Evolutionary conservation across 2,888 invertebrate genomes (phyloP).

Genomic region (Sabatieria punctata): DNA sequence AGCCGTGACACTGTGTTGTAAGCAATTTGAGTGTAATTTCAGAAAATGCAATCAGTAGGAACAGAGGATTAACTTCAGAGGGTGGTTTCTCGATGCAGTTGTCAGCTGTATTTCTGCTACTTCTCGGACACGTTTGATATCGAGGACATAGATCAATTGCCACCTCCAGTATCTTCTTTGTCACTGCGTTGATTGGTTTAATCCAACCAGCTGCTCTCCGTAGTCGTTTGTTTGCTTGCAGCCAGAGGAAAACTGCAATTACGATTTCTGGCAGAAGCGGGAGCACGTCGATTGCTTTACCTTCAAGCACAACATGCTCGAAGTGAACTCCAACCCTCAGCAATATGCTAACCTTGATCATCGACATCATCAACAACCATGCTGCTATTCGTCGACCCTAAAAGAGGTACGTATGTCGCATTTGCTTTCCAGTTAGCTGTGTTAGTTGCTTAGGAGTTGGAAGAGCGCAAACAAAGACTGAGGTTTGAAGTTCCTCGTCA

Average conservation of each 20-base stretch:
- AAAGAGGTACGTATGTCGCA: conserved; percentile 42
- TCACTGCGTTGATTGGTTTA: no score
- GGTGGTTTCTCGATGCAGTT: conserved; percentile 89
- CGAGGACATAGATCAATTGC: conserved; percentile 45
- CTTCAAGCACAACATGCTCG: conserved; percentile 90
- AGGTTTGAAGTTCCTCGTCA: conserved; percentile 82
- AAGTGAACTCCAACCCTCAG: conserved; percentile 43
- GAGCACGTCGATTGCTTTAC: conserved; percentile 89
- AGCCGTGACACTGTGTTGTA: no score
- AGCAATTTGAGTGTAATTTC: no score
- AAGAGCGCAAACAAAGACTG: conserved; percentile 69
- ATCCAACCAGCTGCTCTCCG: no score
- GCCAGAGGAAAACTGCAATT: conserved; percentile 29
- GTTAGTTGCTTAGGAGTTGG: conserved; percentile 14
- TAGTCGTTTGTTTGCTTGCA: conserved; percentile 7
- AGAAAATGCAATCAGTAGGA: conserved; percentile 12
- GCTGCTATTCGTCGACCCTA: conserved; percentile 84
- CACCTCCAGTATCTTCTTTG: conserved; percentile 45
- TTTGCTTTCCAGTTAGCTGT: neutral
- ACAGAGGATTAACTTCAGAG: conserved; percentile 59
- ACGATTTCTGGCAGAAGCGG: conserved; percentile 56
- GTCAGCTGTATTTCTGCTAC: conserved; percentile 68
- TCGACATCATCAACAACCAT: conserved; percentile 93
- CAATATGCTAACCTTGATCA: conserved; percentile 65
- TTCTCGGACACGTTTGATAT: conserved; percentile 53